Percentiles rank a stretch among this genome's conserved stretches.
Evolutionary conservation across 2,113 vertebrate genomes (phyloP).

Genomic region (Otis tarda): DNA sequence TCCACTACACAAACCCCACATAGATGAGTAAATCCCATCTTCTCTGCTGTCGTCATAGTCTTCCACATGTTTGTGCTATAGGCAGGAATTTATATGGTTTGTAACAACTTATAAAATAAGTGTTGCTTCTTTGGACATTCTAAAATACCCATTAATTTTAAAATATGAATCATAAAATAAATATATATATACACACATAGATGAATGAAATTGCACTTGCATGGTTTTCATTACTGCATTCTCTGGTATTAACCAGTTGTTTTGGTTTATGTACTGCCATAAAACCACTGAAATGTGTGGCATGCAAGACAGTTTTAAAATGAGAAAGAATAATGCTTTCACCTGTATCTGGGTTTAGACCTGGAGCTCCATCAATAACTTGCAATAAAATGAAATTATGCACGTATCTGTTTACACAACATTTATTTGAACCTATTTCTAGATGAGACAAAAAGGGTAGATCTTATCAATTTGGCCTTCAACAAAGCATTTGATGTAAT

Average conservation of each 20-base stretch:
- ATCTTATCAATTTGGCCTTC: neutral
- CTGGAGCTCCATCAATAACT: neutral
- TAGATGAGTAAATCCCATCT: neutral
- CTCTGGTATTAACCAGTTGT: neutral
- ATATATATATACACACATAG: neutral
- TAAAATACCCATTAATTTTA: slow-evolving; percentile 27
- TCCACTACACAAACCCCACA: no score
- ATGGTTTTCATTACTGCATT: slow-evolving; percentile 21
- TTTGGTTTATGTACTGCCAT: neutral
- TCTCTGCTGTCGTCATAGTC: neutral
- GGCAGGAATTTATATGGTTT: neutral
- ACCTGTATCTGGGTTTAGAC: neutral
- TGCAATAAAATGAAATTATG: neutral
- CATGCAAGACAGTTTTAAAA: neutral
- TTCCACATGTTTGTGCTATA: neutral
- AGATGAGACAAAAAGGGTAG: neutral
- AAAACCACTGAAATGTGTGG: slow-evolving; percentile 7
- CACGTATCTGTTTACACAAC: neutral
- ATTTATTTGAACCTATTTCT: neutral
- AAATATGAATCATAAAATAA: neutral
- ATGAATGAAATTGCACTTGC: neutral
- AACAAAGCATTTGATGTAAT: neutral
- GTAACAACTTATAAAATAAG: neutral
- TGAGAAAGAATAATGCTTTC: neutral
- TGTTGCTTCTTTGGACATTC: neutral